These are phyloP conservation scores for Paramormyrops hopkinsi DNA, from an alignment of 2,797 vertebrate species.

Conservation along the genomic window DNA sequence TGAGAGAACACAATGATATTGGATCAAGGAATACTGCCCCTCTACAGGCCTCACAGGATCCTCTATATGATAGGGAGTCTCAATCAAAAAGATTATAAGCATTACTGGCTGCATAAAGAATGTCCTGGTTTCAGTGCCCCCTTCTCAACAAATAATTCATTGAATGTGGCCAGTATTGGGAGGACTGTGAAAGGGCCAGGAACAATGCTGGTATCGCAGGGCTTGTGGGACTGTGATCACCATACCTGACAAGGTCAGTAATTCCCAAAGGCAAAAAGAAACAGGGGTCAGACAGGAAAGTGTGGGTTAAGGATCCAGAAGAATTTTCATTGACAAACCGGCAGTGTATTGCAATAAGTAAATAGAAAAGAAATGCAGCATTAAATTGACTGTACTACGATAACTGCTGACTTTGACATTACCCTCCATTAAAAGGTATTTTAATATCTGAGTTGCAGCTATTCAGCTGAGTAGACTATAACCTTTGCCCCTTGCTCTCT, in stretches of 20 bases:
- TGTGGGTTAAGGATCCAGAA: not conserved
- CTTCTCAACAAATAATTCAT: not conserved
- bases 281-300: not conserved
- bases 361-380: not conserved
- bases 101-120: not conserved
- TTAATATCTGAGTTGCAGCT: not conserved
- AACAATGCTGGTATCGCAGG: not conserved
- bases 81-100: not conserved
- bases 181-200: not conserved
- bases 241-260: not conserved
- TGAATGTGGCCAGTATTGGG: not conserved
- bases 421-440: not conserved
- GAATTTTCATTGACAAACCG: not conserved
- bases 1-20: not conserved
- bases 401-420: not conserved
- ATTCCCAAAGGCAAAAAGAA: not conserved
- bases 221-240: not conserved
- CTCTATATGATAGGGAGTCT: not conserved
- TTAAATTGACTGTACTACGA: not conserved
- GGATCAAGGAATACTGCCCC: not conserved
- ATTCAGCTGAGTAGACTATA: not conserved
- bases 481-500: not conserved
- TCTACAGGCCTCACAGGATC: not conserved
- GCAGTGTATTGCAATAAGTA: not conserved
- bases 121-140: not conserved